Base-by-base conservation (phyloP, 2,888 invertebrate species). In the Epirrhoe tristata region DNA sequence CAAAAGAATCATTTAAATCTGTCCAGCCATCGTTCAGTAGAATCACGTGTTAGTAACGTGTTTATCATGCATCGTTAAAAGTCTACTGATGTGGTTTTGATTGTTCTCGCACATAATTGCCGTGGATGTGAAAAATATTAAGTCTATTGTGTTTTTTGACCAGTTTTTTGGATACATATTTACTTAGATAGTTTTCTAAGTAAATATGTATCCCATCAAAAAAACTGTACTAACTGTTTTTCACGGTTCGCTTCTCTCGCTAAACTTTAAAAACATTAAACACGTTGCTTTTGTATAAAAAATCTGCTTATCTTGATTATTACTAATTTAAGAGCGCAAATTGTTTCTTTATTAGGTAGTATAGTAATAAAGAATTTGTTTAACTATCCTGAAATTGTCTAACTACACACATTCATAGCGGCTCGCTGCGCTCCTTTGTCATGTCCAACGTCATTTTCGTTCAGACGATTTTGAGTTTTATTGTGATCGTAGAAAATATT, bases 71-170 rank as follows among this genome's bases (percentile, higher is more conserved):
- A 31, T 50, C 34, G 39, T 61, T 62, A 50, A 43, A 43, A 43
- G 12, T 4, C 12, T 36, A 54, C 6, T 66, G 54, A 66, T 66
- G 62, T 62, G 62, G 51, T 58, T 66, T 58, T 66, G 62, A 66
- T 62, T 62, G 62, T 48, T 54, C 58, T 50, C 43, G 62, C 24
- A 24, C 24, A 2, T 58, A 51, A 55, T 66, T 39, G 48, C 14
- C 43, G 57, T 52, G 43, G 5, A 64, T 31, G 32, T 54, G n/a
- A 36, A 54, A 46, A 56, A 52, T 31, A 54, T 56, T 43, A 56
- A 24, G 24, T 12, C 14, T 14, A 6, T 48, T 14, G 14, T 48
- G 39, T 43, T 43, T 8, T 43, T 10, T 43, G 2, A 43, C 2
- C 12, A 12, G 12, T 43, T 43, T 43, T 43, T 43, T 10, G 39